Conservation (phyloP, 2,797 vertebrate species). For the Clarias platycephalus region DNA sequence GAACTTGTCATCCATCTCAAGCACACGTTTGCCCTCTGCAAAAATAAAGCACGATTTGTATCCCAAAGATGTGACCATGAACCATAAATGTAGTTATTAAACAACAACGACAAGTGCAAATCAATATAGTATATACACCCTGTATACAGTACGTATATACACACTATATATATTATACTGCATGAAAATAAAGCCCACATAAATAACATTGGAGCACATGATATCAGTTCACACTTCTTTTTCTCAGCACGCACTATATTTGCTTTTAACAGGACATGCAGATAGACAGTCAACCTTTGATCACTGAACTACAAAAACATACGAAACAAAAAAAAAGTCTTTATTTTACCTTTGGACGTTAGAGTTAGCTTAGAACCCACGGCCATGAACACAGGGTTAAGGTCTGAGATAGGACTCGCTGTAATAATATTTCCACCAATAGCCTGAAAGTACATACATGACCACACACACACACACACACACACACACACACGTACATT, state of each 20-base stretch:
- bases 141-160: too few species aligned
- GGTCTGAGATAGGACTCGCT: conserved; percentile 96
- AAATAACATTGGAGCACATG: background rate
- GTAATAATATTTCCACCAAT: conserved; percentile 97
- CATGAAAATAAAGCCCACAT: background rate
- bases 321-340: background rate
- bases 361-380: conserved; percentile 81
- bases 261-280: background rate
- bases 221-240: background rate
- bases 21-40: conserved; percentile 73
- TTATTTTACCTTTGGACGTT: conserved; percentile 78
- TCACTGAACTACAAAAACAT: background rate
- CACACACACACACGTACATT: background rate
- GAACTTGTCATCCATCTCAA: conserved; percentile 81
- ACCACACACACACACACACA: conserved; percentile 2
- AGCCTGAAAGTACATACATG: conserved; percentile 70
- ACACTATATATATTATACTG: background rate
- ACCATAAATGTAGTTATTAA: background rate
- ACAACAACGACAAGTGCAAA: background rate
- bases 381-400: conserved; percentile 95
- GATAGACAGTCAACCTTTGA: conserved; percentile 34
- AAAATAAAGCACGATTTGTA: background rate
- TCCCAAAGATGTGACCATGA: background rate
- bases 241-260: background rate
- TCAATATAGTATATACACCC: background rate